Conservation (phyloP, 2,888 invertebrate species). For the Biston betularia region DNA sequence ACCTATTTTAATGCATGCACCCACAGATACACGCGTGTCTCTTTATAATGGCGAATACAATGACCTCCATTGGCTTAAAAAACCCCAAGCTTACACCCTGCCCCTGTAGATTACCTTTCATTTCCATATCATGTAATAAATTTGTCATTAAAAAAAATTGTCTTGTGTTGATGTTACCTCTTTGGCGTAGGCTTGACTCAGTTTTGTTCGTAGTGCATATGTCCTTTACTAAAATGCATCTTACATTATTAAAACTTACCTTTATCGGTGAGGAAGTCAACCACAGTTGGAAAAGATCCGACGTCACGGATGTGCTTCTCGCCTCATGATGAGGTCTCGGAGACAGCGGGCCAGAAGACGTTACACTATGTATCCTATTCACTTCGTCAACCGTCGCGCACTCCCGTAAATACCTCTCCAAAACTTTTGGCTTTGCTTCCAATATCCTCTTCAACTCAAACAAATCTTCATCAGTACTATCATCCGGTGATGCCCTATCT, state of each 20-base stretch:
- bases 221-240: too few species aligned
- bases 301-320: slow-evolving; percentile 91
- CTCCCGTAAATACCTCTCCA: slow-evolving; percentile 92
- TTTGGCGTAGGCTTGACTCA: too few species aligned
- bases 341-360: slow-evolving; percentile 82
- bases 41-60: too few species aligned
- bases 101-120: too few species aligned
- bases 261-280: slow-evolving; percentile 92
- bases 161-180: too few species aligned
- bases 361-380: slow-evolving; percentile 85
- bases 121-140: too few species aligned
- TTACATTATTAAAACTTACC: slow-evolving; percentile 68
- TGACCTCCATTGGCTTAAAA: too few species aligned
- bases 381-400: slow-evolving; percentile 90
- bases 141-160: too few species aligned
- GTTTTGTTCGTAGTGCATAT: too few species aligned
- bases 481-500: slow-evolving; percentile 75
- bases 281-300: slow-evolving; percentile 95
- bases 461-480: slow-evolving; percentile 77
- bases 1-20: too few species aligned
- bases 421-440: slow-evolving; percentile 87
- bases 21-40: too few species aligned
- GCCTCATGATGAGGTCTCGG: slow-evolving; percentile 82
- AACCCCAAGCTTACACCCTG: too few species aligned
- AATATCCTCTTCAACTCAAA: slow-evolving; percentile 71